These are phyloP conservation scores for Echiichthys vipera DNA, from an alignment of 2,797 vertebrate genomes.

Conservation along the genomic window DNA sequence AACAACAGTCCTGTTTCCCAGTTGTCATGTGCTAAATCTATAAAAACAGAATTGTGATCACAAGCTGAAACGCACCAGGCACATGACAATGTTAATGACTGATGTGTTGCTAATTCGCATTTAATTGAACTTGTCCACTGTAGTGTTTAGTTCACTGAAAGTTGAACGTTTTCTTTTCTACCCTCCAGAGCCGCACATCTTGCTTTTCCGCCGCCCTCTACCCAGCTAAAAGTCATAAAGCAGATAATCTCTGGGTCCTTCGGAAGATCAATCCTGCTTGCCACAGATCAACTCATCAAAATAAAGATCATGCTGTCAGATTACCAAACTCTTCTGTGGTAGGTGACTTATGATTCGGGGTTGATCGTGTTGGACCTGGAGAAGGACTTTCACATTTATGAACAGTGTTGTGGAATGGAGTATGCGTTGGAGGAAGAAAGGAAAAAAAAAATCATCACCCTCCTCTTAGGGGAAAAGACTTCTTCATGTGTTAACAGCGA, in stretches of 20 bases:
- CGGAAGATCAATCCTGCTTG: conserved; percentile 45
- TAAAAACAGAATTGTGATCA: not conserved
- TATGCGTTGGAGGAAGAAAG: conserved; percentile 30
- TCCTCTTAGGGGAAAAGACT: conserved; percentile 48
- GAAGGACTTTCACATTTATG: conserved; percentile 55
- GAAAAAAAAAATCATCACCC: conserved; percentile 13
- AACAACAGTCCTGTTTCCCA: not conserved
- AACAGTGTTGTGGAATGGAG: conserved; percentile 66
- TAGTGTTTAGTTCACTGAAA: not conserved
- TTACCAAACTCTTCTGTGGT: conserved; percentile 29
- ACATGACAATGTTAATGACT: not conserved
- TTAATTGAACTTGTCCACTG: not conserved
- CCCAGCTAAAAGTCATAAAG: conserved; percentile 65
- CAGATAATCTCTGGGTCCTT: conserved; percentile 45
- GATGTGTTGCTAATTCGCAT: not conserved
- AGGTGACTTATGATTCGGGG: conserved; percentile 28
- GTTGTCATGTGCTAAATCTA: not conserved
- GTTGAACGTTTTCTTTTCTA: no score
- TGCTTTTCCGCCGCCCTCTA: conserved; percentile 84
- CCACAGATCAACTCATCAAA: conserved; percentile 43
- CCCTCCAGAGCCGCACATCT: conserved; percentile 85
- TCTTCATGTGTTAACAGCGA: conserved; percentile 44
- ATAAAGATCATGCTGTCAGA: conserved; percentile 30
- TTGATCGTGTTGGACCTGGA: conserved; percentile 66
- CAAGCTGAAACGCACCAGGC: not conserved